Evolutionary conservation across 1,140 invertebrate species (phyloP), one percentile per base, ranked within the genome.

Genomic region (Melanaphis sacchari): DNA sequence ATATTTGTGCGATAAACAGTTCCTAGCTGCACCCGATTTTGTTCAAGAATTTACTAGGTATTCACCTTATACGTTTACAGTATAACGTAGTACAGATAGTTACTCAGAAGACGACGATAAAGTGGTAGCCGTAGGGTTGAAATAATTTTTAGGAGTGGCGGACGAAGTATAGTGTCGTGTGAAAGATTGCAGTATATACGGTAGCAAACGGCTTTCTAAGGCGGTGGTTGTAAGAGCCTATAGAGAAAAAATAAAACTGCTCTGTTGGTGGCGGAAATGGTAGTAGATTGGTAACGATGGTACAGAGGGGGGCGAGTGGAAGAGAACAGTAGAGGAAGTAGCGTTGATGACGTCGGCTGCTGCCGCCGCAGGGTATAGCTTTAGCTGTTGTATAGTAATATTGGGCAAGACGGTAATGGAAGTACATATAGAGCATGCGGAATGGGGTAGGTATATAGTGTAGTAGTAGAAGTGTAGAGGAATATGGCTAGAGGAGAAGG

Each of bases 291-390:
- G 87, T 89, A 89, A 52, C 38, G 36, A 46, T 0, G 21, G 11
- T 49, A 21, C n/a, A 1, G 76, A 9, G 8, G 40, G 43, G 15
- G 36, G 46, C n/a, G n/a, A n/a, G n/a, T 54, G 87, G 46, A 24
- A 38, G 49, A 89, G 49, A 54, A 89, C 46, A 89, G 46, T 52
- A 54, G n/a, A 89, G 22, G 21, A 22, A 26, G 87, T 54, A 54
- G 49, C 46, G 54, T 90, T 90, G 89, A 90, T 90, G 89, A 90
- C 89, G 89, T 90, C 38, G 89, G 89, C 52, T 90, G 49, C 88
- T 52, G 52, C 88, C 52, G 49, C 88, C 46, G 49, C 88, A 66
- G 89, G 52, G 89, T 90, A 90, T 90, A 90, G 89, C 89, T 90
- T 90, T 90, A 90, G 89, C 52, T 66, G 91, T 93, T 84, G 43